Evolutionary conservation across 2,113 vertebrate genomes (phyloP).

Genomic region (Bombycilla garrulus): DNA sequence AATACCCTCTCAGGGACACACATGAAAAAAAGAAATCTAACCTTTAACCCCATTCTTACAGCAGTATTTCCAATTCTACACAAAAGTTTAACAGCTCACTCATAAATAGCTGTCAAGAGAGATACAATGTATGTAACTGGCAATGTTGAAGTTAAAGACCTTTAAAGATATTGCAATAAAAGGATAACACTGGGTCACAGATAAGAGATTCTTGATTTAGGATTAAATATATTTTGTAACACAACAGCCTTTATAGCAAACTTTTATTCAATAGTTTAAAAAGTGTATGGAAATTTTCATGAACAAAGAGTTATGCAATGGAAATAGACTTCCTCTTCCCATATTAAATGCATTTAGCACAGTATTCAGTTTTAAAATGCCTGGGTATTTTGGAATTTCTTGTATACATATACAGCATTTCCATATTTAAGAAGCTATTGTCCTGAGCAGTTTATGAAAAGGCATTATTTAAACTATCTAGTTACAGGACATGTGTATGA

Average conservation of each 20-base stretch:
- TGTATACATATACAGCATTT: constrained; percentile 14
- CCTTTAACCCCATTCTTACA: not conserved
- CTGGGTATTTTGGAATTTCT: not conserved
- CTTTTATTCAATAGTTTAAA: constrained; percentile 66
- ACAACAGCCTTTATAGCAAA: constrained; percentile 61
- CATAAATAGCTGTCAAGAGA: not conserved
- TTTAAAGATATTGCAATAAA: not conserved
- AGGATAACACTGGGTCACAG: not conserved
- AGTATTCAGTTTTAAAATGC: constrained; percentile 40
- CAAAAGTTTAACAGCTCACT: not conserved
- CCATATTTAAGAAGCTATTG: constrained; percentile 12
- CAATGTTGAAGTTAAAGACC: not conserved
- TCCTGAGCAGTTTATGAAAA: constrained; percentile 57
- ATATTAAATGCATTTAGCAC: constrained; percentile 9
- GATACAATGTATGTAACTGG: not conserved
- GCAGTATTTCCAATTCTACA: not conserved
- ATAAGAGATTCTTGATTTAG: not conserved
- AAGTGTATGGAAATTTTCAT: constrained; percentile 43
- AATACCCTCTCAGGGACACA: not conserved
- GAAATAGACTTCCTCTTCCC: constrained; percentile 15
- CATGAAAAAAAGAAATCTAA: not conserved
- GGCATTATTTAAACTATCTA: constrained; percentile 15
- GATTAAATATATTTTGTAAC: constrained; percentile 50
- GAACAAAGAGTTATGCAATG: constrained; percentile 33
- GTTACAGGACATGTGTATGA: constrained; percentile 49